These are phyloP conservation scores for Drosophila limbata DNA, from an alignment of 2,888 invertebrate genomes.

Conservation along the genomic window DNA sequence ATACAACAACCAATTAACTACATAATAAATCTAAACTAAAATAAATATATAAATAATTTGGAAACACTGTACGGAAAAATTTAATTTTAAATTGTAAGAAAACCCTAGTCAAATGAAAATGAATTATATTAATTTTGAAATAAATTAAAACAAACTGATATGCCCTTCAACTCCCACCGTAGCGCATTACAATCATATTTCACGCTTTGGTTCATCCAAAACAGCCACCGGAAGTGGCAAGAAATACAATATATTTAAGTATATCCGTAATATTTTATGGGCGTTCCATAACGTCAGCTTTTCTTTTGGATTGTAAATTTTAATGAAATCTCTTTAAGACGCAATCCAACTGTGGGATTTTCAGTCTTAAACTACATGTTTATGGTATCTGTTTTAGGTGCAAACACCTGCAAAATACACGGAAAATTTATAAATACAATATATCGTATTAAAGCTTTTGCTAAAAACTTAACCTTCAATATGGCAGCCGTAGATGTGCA, in stretches of 20 bases:
- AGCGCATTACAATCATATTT: constrained; percentile 75
- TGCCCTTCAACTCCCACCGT: not conserved
- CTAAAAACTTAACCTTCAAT: constrained; percentile 65
- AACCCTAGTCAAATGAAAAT: too few relatives aligned
- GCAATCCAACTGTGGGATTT: constrained; percentile 42
- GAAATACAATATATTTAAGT: constrained; percentile 1
- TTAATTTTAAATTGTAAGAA: too few relatives aligned
- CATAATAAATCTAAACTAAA: too few relatives aligned
- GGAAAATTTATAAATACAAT: constrained; percentile 31
- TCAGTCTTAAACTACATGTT: constrained; percentile 34
- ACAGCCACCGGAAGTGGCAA: constrained; percentile 46
- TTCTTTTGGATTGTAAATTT: constrained; percentile 63
- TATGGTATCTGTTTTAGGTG: constrained; percentile 39
- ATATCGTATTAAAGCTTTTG: constrained; percentile 64
- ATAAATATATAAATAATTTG: too few relatives aligned
- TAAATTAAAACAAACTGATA: constrained; percentile 17
- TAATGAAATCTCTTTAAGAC: constrained; percentile 70
- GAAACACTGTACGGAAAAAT: too few relatives aligned
- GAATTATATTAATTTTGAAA: too few relatives aligned
- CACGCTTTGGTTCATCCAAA: constrained; percentile 74
- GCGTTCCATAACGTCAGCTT: constrained; percentile 51
- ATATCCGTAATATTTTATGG: constrained; percentile 61
- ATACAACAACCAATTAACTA: not conserved
- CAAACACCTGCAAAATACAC: constrained; percentile 56
- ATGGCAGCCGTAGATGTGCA: constrained; percentile 54